phyloP scores from a whole-genome alignment of 1,140 invertebrate genomes.

The Drosophila kikkawai region DNA sequence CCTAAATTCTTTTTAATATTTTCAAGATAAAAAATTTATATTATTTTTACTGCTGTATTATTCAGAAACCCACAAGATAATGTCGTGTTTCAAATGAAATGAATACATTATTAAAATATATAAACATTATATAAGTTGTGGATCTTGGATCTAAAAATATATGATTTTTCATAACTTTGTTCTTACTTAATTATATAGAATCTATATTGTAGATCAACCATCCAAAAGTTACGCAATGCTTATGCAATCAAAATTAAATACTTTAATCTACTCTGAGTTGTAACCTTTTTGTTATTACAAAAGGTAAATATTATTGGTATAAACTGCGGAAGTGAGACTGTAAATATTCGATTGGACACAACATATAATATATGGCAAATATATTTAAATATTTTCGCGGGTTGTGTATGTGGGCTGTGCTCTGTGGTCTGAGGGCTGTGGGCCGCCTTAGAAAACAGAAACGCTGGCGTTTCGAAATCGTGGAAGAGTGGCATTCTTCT shows the following conservation, averaged over 20 bases:
- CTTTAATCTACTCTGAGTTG: background rate
- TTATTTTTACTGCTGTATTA: no score
- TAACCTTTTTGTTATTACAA: background rate
- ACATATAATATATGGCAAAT: constrained; percentile 16
- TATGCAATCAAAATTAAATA: background rate
- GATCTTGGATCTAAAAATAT: no score
- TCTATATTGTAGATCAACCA: background rate
- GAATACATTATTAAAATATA: no score
- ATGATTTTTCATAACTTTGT: no score
- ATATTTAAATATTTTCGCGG: constrained; percentile 59
- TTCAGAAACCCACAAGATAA: no score
- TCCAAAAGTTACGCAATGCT: background rate
- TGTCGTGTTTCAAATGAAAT: no score
- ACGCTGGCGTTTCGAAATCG: constrained; percentile 37
- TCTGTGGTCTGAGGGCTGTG: background rate
- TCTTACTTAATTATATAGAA: no score
- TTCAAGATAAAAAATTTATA: no score
- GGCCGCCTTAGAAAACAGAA: constrained; percentile 40
- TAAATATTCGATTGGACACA: background rate
- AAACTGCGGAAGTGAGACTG: constrained; percentile 11
- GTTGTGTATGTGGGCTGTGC: background rate
- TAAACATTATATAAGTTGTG: no score
- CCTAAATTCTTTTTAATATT: no score
- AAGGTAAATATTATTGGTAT: background rate
- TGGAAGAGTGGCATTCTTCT: constrained; percentile 74